These are phyloP conservation scores for Drepanosiphum platanoidis DNA, from an alignment of 2,888 invertebrate species.

Conservation along the genomic window DNA sequence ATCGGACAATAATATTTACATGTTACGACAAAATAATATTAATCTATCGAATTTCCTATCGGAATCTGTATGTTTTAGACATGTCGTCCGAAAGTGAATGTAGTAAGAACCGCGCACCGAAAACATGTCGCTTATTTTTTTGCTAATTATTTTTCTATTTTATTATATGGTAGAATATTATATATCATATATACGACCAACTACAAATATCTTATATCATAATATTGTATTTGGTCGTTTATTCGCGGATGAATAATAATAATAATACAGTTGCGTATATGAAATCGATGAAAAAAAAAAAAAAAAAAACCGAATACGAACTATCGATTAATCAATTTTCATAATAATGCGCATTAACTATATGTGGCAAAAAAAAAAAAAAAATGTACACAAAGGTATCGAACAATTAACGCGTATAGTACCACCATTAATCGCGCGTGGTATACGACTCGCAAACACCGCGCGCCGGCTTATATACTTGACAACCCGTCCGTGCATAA, in stretches of 20 bases:
- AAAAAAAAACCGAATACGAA: not conserved
- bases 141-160: not conserved
- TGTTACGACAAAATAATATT: not conserved
- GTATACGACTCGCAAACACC: not conserved
- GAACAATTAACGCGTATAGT: not conserved
- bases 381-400: not conserved
- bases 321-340: not conserved
- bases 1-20: not conserved
- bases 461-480: not conserved
- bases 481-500: slow-evolving; percentile 5
- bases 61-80: not conserved
- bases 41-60: not conserved
- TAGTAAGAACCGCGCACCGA: not conserved
- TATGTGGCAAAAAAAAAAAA: not conserved
- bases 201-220: no score
- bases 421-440: not conserved
- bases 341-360: not conserved
- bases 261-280: not conserved
- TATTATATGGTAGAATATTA: no score
- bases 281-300: not conserved
- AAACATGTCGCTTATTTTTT: no score
- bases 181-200: no score
- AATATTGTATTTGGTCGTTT: not conserved
- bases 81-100: not conserved
- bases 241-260: not conserved